A percentile compares a stretch with the other conserved stretches of the same genome.
Evolutionary conservation across 2,797 vertebrate genomes (phyloP).

Genomic region (Galaxias olidus): DNA sequence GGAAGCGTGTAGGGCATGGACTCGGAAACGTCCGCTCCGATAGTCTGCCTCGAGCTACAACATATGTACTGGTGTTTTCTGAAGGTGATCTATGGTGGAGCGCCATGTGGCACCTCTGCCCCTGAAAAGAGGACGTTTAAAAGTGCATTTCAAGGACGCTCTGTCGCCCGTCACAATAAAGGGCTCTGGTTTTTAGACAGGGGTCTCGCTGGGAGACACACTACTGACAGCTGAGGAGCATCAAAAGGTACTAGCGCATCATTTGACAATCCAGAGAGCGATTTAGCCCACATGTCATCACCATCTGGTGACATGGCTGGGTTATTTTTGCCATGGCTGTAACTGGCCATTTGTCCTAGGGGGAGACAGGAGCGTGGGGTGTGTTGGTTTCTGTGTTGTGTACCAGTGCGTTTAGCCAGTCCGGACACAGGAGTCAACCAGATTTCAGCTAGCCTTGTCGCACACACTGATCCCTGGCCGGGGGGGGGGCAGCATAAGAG

Average conservation of each 20-base stretch:
- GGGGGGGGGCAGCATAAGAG: constrained; percentile 23
- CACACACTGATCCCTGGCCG: constrained; percentile 40
- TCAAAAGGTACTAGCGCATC: not conserved
- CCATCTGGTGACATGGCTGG: constrained; percentile 63
- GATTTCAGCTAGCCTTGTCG: constrained; percentile 46
- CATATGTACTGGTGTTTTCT: no score
- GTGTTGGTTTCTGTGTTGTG: constrained; percentile 17
- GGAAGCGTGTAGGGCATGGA: not conserved
- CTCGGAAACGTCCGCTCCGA: no score
- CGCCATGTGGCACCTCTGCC: no score
- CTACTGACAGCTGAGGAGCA: not conserved
- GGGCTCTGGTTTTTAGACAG: no score
- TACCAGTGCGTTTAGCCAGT: not conserved
- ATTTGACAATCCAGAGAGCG: not conserved
- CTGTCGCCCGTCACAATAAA: no score
- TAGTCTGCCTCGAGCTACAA: no score
- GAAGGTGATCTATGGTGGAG: no score
- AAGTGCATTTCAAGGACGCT: no score
- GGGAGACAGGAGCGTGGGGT: constrained; percentile 7
- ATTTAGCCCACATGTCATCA: constrained; percentile 36
- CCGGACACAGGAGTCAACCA: constrained; percentile 26
- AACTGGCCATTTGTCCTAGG: not conserved
- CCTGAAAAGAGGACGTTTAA: no score
- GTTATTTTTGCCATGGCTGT: constrained; percentile 43
- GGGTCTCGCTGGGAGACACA: not conserved